Evolutionary conservation across 2,113 vertebrate species (phyloP), one percentile per base, ranked within the genome.

Genomic region (Stigmatopora argus): DNA sequence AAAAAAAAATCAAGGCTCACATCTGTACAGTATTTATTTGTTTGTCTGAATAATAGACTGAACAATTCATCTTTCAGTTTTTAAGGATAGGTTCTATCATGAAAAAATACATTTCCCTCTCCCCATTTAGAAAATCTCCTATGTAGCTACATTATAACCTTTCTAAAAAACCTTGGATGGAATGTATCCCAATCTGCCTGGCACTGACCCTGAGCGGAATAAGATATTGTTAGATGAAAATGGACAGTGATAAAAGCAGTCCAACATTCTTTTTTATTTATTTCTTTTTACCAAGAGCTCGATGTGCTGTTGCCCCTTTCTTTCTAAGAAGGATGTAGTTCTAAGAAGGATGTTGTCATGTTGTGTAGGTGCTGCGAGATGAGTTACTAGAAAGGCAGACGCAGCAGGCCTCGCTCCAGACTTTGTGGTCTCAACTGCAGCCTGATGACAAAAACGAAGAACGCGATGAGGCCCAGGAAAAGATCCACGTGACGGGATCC

Each of bases 401-500:
- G 5, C 89, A 91, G 78, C 92, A 93, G 58, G 85, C 81, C 12
- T 75, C 91, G 5, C 90, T 98, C 31, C 92, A 93, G 72, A 92
- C 93, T n/a, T 90, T 98, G 74, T 89, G 91, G 66, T 73, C 83
- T 47, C 88, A 89, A 85, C 90, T 98, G 62, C 90, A 93, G 47
- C 79, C 87, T 0, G 90, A 92, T 52, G 89, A 87, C 0, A 77
- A 78, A 0, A 82, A 71, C 0, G 92, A 89, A 44, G 90, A 92
- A 23, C 89, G 87, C 12, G 48, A 64, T 5, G 94, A 98, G 77
- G 91, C 92, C 18, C 82, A 79, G 60, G 95, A 97, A 86, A 94
- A 95, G 62, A 87, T 96, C 9, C 92, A 92, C 1, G 93, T 94
- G 51, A 94, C 94, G 3, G 83, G 81, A 21, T 90, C 77, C n/a